Conservation (phyloP, 2,797 vertebrate genomes). For the Champsocephalus gunnari region DNA sequence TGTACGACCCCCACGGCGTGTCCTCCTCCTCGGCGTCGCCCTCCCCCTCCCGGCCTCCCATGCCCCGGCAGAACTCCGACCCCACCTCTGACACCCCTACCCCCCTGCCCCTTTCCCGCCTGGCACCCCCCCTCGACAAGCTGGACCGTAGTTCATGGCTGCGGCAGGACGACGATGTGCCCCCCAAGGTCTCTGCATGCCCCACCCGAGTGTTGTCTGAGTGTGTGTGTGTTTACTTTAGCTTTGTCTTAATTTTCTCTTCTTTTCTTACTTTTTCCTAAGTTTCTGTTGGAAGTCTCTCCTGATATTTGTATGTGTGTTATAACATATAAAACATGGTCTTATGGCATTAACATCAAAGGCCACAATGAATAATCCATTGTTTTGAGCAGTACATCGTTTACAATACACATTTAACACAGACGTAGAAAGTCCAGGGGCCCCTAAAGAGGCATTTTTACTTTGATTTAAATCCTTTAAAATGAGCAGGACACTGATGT, state of each 20-base stretch:
- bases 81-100: constrained; percentile 97
- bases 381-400: too few species aligned
- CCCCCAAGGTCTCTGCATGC: constrained; percentile 92
- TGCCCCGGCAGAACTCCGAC: constrained; percentile 99
- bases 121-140: constrained; percentile 90
- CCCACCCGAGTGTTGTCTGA: constrained; percentile 22
- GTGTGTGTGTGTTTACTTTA: constrained; percentile 28
- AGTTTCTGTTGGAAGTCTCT: not conserved
- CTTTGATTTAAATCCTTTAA: too few species aligned
- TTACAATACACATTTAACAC: too few species aligned
- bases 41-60: constrained; percentile 94
- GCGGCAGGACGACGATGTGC: constrained; percentile 97
- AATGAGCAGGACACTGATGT: too few species aligned
- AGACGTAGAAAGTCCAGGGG: too few species aligned
- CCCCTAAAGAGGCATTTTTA: too few species aligned
- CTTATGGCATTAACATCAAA: too few species aligned
- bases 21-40: constrained; percentile 93
- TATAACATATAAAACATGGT: too few species aligned
- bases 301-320: not conserved
- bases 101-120: constrained; percentile 90
- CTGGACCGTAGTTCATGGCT: constrained; percentile 98
- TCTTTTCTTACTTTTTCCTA: not conserved
- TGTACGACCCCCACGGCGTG: constrained; percentile 95
- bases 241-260: not conserved
- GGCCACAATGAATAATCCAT: too few species aligned